Percentiles rank a stretch among this genome's conserved stretches.
Conservation (phyloP, 92 coral and sea anemone species). For the Bergia puertoricense region DNA sequence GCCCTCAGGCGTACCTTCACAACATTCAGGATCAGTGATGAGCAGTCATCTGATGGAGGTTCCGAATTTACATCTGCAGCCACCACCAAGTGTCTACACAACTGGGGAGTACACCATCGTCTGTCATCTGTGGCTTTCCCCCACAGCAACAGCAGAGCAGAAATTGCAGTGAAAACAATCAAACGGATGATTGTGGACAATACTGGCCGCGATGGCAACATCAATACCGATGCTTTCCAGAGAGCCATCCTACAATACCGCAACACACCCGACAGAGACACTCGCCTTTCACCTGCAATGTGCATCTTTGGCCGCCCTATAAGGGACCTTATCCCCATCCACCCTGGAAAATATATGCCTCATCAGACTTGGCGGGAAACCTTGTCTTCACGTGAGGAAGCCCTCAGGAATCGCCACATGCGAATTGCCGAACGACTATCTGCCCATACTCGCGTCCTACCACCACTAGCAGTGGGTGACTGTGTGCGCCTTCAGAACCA, state of each 20-base stretch:
- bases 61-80: conserved; percentile 35
- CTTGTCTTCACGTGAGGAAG: conserved; percentile 41
- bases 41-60: conserved; percentile 37
- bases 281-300: conserved; percentile 45
- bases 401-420: conserved; percentile 49
- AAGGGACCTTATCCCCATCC: conserved; percentile 35
- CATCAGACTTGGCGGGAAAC: conserved; percentile 50
- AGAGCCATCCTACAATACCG: conserved; percentile 46
- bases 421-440: conserved; percentile 32
- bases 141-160: conserved; percentile 52
- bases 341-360: conserved; percentile 35
- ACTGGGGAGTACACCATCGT: conserved; percentile 54
- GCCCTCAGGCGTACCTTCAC: conserved; percentile 41
- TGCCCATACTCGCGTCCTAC: conserved; percentile 35
- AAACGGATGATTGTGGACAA: conserved; percentile 45
- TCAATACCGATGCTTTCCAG: conserved; percentile 36
- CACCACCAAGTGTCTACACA: conserved; percentile 44
- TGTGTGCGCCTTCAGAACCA: conserved; percentile 51
- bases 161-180: conserved; percentile 49
- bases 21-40: conserved; percentile 47
- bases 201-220: conserved; percentile 47
- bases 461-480: conserved; percentile 51
- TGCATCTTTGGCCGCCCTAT: conserved; percentile 46
- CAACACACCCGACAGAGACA: conserved; percentile 47
- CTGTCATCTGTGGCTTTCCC: conserved; percentile 51